Evolutionary conservation across 2,797 vertebrate species (phyloP).

Genomic region (Malacoctenus gilli): DNA sequence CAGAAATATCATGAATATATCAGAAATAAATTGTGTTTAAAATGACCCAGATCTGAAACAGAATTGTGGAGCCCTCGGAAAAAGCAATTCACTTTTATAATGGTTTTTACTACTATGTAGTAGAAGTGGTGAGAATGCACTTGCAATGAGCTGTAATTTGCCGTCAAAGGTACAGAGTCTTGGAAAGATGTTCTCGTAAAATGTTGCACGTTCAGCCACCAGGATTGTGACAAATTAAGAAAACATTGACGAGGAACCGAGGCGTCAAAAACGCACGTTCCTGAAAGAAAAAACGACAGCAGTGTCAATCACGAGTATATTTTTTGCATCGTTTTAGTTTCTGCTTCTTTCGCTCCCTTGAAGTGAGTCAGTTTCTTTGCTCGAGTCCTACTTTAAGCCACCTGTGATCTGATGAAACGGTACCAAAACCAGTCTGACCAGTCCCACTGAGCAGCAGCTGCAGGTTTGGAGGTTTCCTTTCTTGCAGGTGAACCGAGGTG

Average conservation of each 20-base stretch:
- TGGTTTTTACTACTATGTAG: conserved; percentile 77
- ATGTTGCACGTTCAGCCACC: conserved; percentile 24
- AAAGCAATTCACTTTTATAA: conserved; percentile 50
- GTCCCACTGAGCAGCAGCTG: conserved; percentile 27
- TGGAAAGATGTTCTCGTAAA: conserved; percentile 66
- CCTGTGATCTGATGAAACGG: conserved; percentile 40
- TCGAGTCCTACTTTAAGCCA: conserved; percentile 49
- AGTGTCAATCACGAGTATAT: conserved; percentile 32
- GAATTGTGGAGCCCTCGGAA: conserved; percentile 52
- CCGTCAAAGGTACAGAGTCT: conserved; percentile 62
- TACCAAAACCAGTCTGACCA: conserved; percentile 45
- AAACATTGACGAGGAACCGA: conserved; percentile 3
- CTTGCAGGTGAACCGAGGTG: conserved; percentile 22
- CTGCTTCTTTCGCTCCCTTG: conserved; percentile 44
- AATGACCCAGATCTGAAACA: conserved; percentile 41
- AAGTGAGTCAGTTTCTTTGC: conserved; percentile 45
- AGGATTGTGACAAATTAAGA: conserved; percentile 11
- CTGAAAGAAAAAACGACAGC: conserved; percentile 20
- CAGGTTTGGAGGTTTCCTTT: conserved; percentile 31
- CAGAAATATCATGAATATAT: conserved; percentile 31
- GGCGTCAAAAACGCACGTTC: conserved; percentile 17
- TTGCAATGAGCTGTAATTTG: conserved; percentile 45
- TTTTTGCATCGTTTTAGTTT: conserved; percentile 22
- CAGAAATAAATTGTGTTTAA: conserved; percentile 7
- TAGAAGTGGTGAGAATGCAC: conserved; percentile 51